These are phyloP conservation scores for Darwinula stevensoni DNA, from an alignment of 2,888 invertebrate genomes.

Conservation along the genomic window DNA sequence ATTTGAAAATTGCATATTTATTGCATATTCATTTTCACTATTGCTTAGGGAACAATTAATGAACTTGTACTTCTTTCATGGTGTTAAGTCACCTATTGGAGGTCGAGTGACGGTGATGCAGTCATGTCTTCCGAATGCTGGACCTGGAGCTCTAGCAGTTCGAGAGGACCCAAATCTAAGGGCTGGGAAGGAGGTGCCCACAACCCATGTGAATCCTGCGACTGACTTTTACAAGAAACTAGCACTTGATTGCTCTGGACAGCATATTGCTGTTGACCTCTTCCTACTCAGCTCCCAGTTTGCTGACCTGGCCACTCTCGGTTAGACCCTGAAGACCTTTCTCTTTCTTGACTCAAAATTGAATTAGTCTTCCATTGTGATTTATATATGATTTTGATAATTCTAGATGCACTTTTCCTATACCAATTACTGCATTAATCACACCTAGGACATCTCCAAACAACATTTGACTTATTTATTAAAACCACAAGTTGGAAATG, in stretches of 20 bases:
- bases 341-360: too few species aligned
- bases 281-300: conserved; percentile 80
- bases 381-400: too few species aligned
- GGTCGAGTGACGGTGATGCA: conserved; percentile 87
- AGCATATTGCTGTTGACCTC: conserved; percentile 81
- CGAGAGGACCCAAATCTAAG: conserved; percentile 69
- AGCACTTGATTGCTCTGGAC: conserved; percentile 83
- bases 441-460: background rate
- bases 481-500: too few species aligned
- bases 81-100: conserved; percentile 47
- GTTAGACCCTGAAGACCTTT: conserved; percentile 26
- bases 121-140: conserved; percentile 33
- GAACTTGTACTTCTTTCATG: background rate
- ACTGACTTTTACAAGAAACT: conserved; percentile 92
- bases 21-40: background rate
- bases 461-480: background rate
- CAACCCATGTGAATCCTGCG: conserved; percentile 66
- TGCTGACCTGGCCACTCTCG: conserved; percentile 71
- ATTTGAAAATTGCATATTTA: too few species aligned
- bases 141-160: conserved; percentile 57
- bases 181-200: conserved; percentile 39
- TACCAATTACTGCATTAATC: background rate
- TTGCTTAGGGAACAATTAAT: background rate
- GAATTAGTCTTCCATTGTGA: too few species aligned
- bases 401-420: background rate